Percentiles rank a stretch among this genome's conserved stretches.
These are phyloP conservation scores for Piezodorus guildinii DNA, from an alignment of 1,140 invertebrate genomes.

Conservation along the genomic window DNA sequence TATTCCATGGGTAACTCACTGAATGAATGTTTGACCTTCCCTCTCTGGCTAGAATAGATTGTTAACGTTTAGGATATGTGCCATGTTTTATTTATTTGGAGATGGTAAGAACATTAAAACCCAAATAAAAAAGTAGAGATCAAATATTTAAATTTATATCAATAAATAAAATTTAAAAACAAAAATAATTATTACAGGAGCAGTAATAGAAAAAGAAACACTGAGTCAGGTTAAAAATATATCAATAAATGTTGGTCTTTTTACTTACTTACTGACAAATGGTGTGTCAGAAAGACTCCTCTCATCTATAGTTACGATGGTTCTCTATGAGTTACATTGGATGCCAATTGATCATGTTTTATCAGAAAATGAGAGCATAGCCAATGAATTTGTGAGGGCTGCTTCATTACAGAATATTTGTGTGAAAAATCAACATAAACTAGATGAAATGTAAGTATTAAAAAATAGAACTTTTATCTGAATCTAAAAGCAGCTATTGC, in stretches of 20 bases:
- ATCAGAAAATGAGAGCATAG: not conserved
- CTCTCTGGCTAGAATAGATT: too few relatives aligned
- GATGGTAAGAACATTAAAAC: too few relatives aligned
- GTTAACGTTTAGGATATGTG: too few relatives aligned
- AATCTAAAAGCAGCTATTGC: not conserved
- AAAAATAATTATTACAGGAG: conserved; percentile 7
- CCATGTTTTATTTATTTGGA: too few relatives aligned
- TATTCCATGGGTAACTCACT: too few relatives aligned
- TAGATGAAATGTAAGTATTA: not conserved
- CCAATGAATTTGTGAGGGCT: not conserved
- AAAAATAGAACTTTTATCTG: not conserved
- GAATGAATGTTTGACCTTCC: too few relatives aligned
- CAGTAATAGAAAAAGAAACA: not conserved
- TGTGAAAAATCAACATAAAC: not conserved
- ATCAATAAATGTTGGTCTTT: not conserved
- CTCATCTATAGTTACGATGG: not conserved
- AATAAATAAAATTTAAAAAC: too few relatives aligned
- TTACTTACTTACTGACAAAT: not conserved
- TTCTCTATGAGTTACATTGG: conserved; percentile 12
- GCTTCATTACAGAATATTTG: conserved; percentile 16
- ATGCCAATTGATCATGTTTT: conserved; percentile 10
- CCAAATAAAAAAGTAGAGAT: too few relatives aligned
- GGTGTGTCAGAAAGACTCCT: not conserved
- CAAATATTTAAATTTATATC: too few relatives aligned
- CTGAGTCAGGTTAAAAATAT: not conserved